phyloP scores from a whole-genome alignment of 2,113 vertebrate genomes.

The Acanthisitta chloris region DNA sequence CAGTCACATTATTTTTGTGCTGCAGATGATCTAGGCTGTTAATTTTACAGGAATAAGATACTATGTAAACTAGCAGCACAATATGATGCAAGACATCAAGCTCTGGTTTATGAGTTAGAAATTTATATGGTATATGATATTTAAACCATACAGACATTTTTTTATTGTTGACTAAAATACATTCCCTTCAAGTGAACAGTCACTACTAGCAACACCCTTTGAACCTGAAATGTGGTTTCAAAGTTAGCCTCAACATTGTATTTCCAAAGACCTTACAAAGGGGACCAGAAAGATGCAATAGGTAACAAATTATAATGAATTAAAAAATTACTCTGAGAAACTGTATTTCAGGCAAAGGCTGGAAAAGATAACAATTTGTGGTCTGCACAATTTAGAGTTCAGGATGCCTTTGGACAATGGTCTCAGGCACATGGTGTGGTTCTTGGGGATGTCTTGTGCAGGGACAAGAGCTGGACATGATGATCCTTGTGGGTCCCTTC shows the following conservation, averaged over 20 bases:
- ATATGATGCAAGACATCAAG: not conserved
- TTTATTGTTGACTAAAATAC: not conserved
- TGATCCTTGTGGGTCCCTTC: too few relatives aligned
- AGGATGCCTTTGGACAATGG: too few relatives aligned
- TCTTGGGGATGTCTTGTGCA: too few relatives aligned
- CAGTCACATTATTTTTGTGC: not conserved
- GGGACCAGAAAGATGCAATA: not conserved
- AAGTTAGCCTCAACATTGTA: not conserved
- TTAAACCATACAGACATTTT: not conserved
- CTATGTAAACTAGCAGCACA: not conserved
- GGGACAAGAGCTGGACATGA: too few relatives aligned
- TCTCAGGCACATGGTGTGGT: too few relatives aligned
- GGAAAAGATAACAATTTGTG: not conserved
- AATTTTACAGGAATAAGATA: not conserved
- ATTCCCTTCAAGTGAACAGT: not conserved
- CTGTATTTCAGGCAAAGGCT: not conserved
- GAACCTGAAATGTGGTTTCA: not conserved
- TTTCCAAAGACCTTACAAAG: not conserved
- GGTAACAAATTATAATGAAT: not conserved
- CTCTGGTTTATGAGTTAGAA: not conserved
- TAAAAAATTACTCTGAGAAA: not conserved
- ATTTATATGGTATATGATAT: not conserved
- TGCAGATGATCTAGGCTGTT: not conserved
- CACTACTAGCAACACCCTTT: not conserved
- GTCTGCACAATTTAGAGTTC: not conserved